A percentile compares a stretch with the other conserved stretches of the same genome.
phyloP scores from a whole-genome alignment of 2,888 invertebrate species.

The Pristionchus arcanus region DNA sequence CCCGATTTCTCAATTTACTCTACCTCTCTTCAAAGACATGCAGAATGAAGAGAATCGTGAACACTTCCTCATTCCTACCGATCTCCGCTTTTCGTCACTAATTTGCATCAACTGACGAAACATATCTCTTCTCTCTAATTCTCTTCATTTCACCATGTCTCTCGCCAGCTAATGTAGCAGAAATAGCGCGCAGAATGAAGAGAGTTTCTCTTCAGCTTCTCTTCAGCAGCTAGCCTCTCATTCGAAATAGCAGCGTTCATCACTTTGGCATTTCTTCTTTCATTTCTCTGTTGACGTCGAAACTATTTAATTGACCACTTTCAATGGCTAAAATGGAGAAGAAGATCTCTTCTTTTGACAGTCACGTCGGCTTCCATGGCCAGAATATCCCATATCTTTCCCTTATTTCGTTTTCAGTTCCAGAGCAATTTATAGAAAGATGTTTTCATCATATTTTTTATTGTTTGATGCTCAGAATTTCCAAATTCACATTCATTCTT shows the following conservation, averaged over 20 bases:
- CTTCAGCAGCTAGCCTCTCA: neutral
- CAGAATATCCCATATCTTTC: neutral
- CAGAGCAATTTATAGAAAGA: too few species aligned
- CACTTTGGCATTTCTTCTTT: neutral
- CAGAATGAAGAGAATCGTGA: too few species aligned
- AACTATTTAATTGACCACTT: slow-evolving; percentile 6
- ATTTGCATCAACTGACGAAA: slow-evolving; percentile 4
- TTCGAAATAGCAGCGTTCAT: neutral
- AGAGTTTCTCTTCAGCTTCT: neutral
- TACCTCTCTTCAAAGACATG: too few species aligned
- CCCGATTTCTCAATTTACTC: too few species aligned
- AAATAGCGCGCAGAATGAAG: neutral
- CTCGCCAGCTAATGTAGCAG: too few species aligned
- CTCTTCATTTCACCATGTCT: neutral
- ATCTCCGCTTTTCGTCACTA: neutral
- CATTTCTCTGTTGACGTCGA: slow-evolving; percentile 14
- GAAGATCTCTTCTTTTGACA: slow-evolving; percentile 23
- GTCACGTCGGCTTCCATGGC: neutral
- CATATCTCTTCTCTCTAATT: neutral
- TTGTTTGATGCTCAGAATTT: neutral
- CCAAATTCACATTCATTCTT: neutral
- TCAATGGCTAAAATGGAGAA: neutral
- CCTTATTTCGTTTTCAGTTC: neutral
- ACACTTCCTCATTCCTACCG: neutral
- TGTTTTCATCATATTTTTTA: too few species aligned